Evolutionary conservation across 2,888 invertebrate species (phyloP).

Genomic region (Emmelina monodactyla): DNA sequence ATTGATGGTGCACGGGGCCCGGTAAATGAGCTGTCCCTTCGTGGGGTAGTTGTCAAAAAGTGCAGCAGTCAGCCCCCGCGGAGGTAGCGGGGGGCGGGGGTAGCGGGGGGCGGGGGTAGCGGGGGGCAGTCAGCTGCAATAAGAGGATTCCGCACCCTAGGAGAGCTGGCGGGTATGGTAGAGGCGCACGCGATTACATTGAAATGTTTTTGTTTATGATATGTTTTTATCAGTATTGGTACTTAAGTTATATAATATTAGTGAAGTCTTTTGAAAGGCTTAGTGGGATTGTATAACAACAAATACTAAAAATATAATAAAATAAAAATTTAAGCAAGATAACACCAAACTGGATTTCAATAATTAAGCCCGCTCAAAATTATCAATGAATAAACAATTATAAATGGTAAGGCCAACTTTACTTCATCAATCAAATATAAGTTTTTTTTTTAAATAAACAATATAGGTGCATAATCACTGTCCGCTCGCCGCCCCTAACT

Average conservation of each 20-base stretch:
- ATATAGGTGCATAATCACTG: no score
- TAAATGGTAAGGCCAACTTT: background rate
- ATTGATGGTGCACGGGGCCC: no score
- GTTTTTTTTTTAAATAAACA: no score
- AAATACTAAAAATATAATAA: no score
- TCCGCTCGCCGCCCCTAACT: slow-evolving; percentile 16
- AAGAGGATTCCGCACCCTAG: slow-evolving; percentile 63
- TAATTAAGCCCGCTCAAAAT: background rate
- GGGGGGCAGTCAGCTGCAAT: slow-evolving; percentile 34
- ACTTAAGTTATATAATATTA: no score
- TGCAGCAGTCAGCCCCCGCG: slow-evolving; percentile 54
- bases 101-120: slow-evolving; percentile 34
- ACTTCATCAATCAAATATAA: background rate
- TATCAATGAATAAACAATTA: background rate
- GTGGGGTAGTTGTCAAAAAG: slow-evolving; percentile 30
- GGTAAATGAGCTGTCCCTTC: background rate
- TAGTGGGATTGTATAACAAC: background rate
- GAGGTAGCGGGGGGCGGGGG: no score
- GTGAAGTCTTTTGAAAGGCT: background rate
- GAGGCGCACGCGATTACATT: no score
- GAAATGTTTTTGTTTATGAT: background rate
- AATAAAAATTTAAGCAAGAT: background rate
- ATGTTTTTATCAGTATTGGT: no score
- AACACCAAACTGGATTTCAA: background rate
- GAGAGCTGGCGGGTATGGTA: slow-evolving; percentile 24